Evolutionary conservation across 2,888 invertebrate species (phyloP), one percentile per base, ranked within the genome.

Genomic region (Drosophila ezoana): DNA sequence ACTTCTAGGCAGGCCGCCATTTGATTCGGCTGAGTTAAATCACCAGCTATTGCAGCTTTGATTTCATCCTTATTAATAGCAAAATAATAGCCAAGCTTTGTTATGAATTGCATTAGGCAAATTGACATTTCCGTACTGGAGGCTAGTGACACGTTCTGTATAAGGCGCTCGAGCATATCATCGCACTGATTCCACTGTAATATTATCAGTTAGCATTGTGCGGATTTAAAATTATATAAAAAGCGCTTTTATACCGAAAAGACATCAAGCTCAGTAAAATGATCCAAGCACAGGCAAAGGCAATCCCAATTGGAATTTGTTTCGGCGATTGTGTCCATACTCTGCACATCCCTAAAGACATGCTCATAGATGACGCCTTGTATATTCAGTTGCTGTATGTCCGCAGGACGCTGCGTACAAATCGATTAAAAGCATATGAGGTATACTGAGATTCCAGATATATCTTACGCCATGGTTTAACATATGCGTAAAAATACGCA

Each of bases 151-250:
- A 91, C 82, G 62, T 87, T 89, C 8, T 85, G 84, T n/a, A 91
- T 61, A 4, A 91, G 78, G 0, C 83, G 82, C 40, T 90, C 90
- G 45, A 92, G 79, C 86, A 92, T 85, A 58, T 92, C 92, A 52
- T 92, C 92, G 5, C 89, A 81, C 60, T 87, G 77, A 59, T 83
- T 91, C 92, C 92, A 92, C 92, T 92, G 62, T 4, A 72, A 47
- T 9, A 18, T 13, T 0, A 35, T 4, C 1, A 10, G 14, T 45
- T 44, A 40, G 8, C 2, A 1, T 9, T 35, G 3, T 13, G 1
- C 3, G 9, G 37, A 13, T 6, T 10, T n/a, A 10, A 8, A 1
- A 11, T 8, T 2, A 0, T 11, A 13, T 13, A 8, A 8, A 18
- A 10, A 0, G 0, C 14, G 4, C 11, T 0, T 23, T 38, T 1